Conservation (phyloP, 2,797 vertebrate species). For the Semotilus atromaculatus region DNA sequence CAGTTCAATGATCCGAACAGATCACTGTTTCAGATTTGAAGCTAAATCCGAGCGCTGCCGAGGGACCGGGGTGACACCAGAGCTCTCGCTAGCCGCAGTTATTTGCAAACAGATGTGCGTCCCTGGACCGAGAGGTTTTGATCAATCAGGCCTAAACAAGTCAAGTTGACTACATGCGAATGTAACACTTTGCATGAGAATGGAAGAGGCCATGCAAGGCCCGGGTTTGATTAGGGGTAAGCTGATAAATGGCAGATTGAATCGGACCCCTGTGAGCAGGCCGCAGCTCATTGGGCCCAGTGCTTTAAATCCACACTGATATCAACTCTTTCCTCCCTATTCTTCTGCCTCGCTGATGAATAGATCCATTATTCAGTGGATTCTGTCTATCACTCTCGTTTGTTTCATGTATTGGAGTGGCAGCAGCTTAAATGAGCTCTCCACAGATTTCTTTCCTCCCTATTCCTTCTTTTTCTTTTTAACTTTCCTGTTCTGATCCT, state of each 20-base stretch:
- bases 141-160: slow-evolving; percentile 86
- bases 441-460: slow-evolving; percentile 43
- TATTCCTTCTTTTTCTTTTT: slow-evolving; percentile 14
- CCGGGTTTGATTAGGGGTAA: slow-evolving; percentile 82
- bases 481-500: slow-evolving; percentile 16
- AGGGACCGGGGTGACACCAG: slow-evolving; percentile 46
- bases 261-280: slow-evolving; percentile 69
- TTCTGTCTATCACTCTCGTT: slow-evolving; percentile 68
- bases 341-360: slow-evolving; percentile 76
- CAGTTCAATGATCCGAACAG: slow-evolving; percentile 64
- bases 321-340: slow-evolving; percentile 76
- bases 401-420: slow-evolving; percentile 80
- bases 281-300: slow-evolving; percentile 72
- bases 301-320: slow-evolving; percentile 80
- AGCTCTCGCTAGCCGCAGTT: slow-evolving; percentile 56
- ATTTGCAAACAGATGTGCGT: slow-evolving; percentile 87
- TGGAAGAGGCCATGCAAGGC: slow-evolving; percentile 70
- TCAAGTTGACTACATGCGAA: slow-evolving; percentile 83
- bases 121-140: slow-evolving; percentile 68
- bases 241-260: slow-evolving; percentile 84
- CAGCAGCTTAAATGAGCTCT: slow-evolving; percentile 73
- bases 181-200: slow-evolving; percentile 83
- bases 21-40: slow-evolving; percentile 52
- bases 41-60: slow-evolving; percentile 65
- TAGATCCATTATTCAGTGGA: slow-evolving; percentile 80